phyloP scores from a whole-genome alignment of 2,888 invertebrate genomes.

The Allophyes oxyacanthae region DNA sequence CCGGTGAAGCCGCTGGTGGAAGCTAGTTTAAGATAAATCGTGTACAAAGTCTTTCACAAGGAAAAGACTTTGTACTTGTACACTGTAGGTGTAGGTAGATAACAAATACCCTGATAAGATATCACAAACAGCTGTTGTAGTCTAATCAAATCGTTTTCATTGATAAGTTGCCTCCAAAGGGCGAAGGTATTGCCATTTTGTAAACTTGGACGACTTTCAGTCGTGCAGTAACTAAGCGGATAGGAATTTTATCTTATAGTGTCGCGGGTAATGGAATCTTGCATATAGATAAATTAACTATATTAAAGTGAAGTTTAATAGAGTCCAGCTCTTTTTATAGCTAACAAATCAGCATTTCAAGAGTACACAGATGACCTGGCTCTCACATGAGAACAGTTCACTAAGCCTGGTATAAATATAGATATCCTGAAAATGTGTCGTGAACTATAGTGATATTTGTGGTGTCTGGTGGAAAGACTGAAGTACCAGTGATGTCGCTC shows the following conservation, averaged over 20 bases:
- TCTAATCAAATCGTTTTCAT: constrained; percentile 3
- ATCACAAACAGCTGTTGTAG: constrained; percentile 22
- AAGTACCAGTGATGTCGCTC: constrained; percentile 15
- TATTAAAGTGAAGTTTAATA: no score
- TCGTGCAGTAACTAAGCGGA: neutral
- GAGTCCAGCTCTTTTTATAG: no score
- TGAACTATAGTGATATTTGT: neutral
- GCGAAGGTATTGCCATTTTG: constrained; percentile 8
- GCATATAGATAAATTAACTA: neutral
- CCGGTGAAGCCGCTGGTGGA: no score
- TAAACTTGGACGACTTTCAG: constrained; percentile 6
- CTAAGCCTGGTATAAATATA: no score
- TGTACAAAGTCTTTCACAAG: no score
- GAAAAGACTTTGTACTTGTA: neutral
- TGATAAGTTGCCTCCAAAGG: constrained; percentile 10
- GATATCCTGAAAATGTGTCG: no score
- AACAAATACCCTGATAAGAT: constrained; percentile 12
- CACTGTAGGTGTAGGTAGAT: constrained; percentile 4
- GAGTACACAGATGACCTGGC: no score
- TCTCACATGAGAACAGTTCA: no score
- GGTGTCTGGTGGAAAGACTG: neutral
- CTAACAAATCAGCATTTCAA: no score
- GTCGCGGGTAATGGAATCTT: neutral
- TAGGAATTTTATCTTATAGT: neutral
- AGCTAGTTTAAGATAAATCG: no score